Evolutionary conservation across 2,797 vertebrate genomes (phyloP), one percentile per base, ranked within the genome.

Genomic region (Pristis pectinata): DNA sequence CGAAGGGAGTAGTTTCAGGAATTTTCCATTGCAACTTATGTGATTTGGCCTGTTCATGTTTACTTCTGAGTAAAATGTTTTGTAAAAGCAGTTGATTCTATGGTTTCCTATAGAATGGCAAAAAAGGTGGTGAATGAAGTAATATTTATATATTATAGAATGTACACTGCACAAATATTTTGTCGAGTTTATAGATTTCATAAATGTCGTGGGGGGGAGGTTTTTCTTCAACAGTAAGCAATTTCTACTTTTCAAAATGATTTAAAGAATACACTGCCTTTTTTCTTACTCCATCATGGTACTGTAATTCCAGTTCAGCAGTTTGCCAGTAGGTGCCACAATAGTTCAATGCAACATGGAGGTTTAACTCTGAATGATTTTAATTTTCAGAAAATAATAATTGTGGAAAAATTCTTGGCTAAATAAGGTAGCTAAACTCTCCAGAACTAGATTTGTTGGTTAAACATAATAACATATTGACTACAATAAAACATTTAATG

Each of bases 311-410:
- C 92, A 94, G 7, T 94, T 94, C 92, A 94, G 13, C 70, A 13
- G 44, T 94, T 94, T 94, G 64, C 92, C 92, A 94, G 70, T 74
- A 94, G 92, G 92, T 94, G 92, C 92, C 92, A 94, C 27, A 94
- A 70, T 94, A 92, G 41, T 53, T 72, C 70, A 49, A n/a, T 74
- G 24, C 41, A 74, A 1, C 37, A n/a, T 53, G 27, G 92, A 93
- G 11, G 13, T 93, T 74, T 49, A 41, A 74, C 37, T 93, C 24
- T 41, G 53, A 93, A 53, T 49, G 70, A 22, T 74, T 74, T 37
- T 22, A 13, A 30, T 93, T 74, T 72, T 49, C 11, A 49, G 44
- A 53, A 53, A 34, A 72, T 30, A 93, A 13, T 13, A 93, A 30
- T 76, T 76, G 49, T 27, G 76, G 67, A 27, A 74, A 94, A 94